Evolutionary conservation across 2,888 invertebrate species (phyloP).

Genomic region (Polylopha cassiicola): DNA sequence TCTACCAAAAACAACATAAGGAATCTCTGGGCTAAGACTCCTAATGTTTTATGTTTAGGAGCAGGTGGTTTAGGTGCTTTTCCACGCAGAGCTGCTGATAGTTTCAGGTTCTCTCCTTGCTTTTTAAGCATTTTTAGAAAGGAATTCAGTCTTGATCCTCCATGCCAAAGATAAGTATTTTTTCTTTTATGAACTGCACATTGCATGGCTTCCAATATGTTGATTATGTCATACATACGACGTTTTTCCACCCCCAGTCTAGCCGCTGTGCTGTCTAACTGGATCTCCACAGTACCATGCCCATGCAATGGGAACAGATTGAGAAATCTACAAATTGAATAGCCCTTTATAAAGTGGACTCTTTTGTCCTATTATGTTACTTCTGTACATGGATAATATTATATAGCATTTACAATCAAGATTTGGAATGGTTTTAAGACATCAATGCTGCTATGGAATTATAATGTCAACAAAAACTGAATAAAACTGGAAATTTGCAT

Average conservation of each 20-base stretch:
- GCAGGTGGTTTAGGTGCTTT: constrained; percentile 66
- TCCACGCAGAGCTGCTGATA: constrained; percentile 72
- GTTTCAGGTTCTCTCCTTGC: constrained; percentile 71
- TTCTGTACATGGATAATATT: no score
- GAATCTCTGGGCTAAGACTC: constrained; percentile 83
- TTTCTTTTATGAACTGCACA: constrained; percentile 81
- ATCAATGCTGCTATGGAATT: no score
- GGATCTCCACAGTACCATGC: constrained; percentile 73
- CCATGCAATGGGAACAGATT: constrained; percentile 74
- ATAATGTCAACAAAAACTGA: no score
- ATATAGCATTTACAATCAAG: no score
- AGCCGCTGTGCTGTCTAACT: constrained; percentile 80
- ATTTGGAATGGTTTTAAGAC: no score
- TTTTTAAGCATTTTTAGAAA: constrained; percentile 80
- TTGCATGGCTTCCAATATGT: constrained; percentile 83
- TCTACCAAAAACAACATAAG: constrained; percentile 83
- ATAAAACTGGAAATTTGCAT: no score
- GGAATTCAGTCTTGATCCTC: constrained; percentile 76
- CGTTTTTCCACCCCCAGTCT: constrained; percentile 81
- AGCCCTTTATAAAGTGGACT: background rate
- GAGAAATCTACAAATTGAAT: constrained; percentile 64
- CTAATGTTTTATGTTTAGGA: constrained; percentile 81
- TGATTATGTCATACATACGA: constrained; percentile 85
- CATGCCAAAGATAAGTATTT: constrained; percentile 84
- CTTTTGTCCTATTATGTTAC: no score